phyloP scores from a whole-genome alignment of 2,113 vertebrate species.

The Cryptotis parvus region DNA sequence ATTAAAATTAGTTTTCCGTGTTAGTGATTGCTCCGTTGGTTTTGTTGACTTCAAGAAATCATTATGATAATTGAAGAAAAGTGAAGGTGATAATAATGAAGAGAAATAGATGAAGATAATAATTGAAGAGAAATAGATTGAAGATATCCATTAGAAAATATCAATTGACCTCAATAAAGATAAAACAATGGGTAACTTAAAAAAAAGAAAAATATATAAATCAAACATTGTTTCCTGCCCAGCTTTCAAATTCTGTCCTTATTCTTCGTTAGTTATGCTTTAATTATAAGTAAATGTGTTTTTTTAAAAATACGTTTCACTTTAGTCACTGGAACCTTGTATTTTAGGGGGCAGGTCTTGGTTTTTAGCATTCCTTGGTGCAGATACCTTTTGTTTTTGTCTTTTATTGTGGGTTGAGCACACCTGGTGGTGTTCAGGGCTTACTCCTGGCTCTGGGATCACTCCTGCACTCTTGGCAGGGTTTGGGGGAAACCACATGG shows the following conservation, averaged over 20 bases:
- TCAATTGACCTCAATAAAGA: neutral
- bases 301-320: no score
- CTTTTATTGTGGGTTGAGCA: no score
- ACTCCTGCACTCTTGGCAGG: no score
- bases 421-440: no score
- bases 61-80: neutral
- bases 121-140: neutral
- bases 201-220: no score
- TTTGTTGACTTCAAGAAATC: neutral
- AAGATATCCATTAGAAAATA: neutral
- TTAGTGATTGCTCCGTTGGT: neutral
- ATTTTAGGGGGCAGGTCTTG: neutral
- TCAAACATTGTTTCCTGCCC: neutral
- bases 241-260: slow-evolving; percentile 11
- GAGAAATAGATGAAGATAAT: no score
- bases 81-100: no score
- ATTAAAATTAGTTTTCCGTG: neutral
- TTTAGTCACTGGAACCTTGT: neutral
- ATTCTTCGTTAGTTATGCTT: neutral
- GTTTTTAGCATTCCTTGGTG: neutral
- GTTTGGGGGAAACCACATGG: no score
- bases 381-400: neutral
- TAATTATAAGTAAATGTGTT: neutral
- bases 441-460: no score
- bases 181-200: no score